A percentile compares a stretch with the other conserved stretches of the same genome.
phyloP scores from a whole-genome alignment of 2,797 vertebrate species.

The Sebastes alutus region DNA sequence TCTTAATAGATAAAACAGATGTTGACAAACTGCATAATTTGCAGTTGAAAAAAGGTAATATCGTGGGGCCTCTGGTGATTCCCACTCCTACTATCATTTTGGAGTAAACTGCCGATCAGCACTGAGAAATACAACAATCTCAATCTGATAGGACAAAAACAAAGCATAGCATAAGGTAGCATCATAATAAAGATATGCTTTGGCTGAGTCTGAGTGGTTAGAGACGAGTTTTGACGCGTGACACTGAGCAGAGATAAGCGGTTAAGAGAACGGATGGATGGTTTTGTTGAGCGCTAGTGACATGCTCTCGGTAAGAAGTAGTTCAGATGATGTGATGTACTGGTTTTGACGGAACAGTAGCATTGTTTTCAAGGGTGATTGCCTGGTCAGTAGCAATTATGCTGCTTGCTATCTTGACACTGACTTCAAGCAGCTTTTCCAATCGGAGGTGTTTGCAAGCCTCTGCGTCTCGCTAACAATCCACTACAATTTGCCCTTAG shows the following conservation, averaged over 20 bases:
- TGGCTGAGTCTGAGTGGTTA: not conserved
- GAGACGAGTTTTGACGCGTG: not conserved
- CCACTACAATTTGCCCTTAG: not conserved
- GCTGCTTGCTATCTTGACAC: not conserved
- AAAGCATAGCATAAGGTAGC: not conserved
- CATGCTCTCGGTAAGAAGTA: not conserved
- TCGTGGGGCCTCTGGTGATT: no score
- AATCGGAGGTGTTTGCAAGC: not conserved
- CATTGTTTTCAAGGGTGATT: conserved; percentile 1
- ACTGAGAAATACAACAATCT: not conserved
- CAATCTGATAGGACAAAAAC: not conserved
- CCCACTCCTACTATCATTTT: not conserved
- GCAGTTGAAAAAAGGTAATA: no score
- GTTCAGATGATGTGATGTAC: not conserved
- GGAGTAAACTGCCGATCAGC: not conserved
- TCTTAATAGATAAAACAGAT: no score
- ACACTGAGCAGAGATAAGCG: not conserved
- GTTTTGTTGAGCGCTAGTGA: not conserved
- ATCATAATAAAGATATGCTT: not conserved
- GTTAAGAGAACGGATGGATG: not conserved
- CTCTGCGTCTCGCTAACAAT: conserved; percentile 16
- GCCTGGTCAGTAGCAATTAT: not conserved
- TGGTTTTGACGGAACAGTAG: not conserved
- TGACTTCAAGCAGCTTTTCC: conserved; percentile 1
- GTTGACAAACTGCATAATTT: no score